phyloP scores from a whole-genome alignment of 2,797 vertebrate species.

The Acanthopagrus latus region DNA sequence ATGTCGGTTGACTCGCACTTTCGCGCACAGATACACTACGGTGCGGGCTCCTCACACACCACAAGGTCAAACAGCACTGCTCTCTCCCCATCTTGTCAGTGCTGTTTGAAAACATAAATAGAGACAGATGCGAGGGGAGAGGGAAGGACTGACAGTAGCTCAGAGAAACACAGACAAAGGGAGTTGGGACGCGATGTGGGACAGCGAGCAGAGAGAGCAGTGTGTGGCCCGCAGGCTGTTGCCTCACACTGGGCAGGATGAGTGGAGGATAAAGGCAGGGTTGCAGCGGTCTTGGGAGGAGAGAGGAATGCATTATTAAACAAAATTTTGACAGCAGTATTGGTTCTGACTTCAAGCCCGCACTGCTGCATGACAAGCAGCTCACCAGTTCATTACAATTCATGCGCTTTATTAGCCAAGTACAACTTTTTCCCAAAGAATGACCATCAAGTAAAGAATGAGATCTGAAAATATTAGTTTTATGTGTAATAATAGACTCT shows the following conservation, averaged over 20 bases:
- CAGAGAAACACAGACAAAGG: conserved; percentile 55
- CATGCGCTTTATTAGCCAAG: background rate
- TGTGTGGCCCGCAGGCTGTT: conserved; percentile 62
- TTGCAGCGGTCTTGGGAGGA: conserved; percentile 53
- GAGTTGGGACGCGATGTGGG: conserved; percentile 60
- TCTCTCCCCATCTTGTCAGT: conserved; percentile 39
- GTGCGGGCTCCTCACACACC: conserved; percentile 28
- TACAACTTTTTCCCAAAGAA: conserved; percentile 20
- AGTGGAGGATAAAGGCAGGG: conserved; percentile 64
- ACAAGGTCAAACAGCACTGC: conserved; percentile 40
- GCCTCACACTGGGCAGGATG: conserved; percentile 52
- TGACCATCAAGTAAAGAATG: background rate
- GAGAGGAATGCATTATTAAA: conserved; percentile 72
- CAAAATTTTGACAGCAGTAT: conserved; percentile 58
- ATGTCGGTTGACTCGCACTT: conserved; percentile 27
- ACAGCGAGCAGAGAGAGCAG: conserved; percentile 54
- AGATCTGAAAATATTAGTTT: background rate
- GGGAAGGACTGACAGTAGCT: conserved; percentile 34
- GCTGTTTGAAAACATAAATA: conserved; percentile 45
- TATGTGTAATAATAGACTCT: background rate
- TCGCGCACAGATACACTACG: background rate
- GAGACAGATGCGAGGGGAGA: conserved; percentile 43
- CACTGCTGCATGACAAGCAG: conserved; percentile 20
- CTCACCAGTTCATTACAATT: conserved; percentile 24
- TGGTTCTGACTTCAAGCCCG: conserved; percentile 23